These are phyloP conservation scores for Drosophila neotestacea DNA, from an alignment of 2,888 invertebrate genomes.

Conservation along the genomic window DNA sequence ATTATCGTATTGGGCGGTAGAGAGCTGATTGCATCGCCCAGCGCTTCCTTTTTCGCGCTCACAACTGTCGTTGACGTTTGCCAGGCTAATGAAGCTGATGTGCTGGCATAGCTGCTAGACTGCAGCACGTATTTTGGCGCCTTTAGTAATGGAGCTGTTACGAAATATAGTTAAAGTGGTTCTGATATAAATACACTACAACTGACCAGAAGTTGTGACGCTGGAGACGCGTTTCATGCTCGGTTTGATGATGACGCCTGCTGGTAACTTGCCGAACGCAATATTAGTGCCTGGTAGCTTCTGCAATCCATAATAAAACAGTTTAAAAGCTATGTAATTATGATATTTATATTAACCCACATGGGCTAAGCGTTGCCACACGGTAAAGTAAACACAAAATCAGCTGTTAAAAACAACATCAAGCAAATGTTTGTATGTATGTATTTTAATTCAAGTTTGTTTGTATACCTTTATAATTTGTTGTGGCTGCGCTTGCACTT, in stretches of 20 bases:
- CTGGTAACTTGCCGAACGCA: conserved; percentile 72
- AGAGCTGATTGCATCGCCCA: conserved; percentile 79
- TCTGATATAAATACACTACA: not conserved
- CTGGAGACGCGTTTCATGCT: conserved; percentile 77
- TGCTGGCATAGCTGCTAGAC: conserved; percentile 34
- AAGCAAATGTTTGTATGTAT: not conserved
- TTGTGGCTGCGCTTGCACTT: conserved; percentile 48
- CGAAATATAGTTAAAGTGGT: not conserved
- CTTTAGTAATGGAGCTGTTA: conserved; percentile 63
- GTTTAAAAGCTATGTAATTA: conserved; percentile 30
- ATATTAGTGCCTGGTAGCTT: conserved; percentile 62
- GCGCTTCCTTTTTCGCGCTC: conserved; percentile 51
- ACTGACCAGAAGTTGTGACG: conserved; percentile 44
- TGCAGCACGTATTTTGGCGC: conserved; percentile 76
- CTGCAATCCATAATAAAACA: conserved; percentile 55
- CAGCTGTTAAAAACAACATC: conserved; percentile 41
- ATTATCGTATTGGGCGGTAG: conserved; percentile 82
- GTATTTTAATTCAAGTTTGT: conserved; percentile 7
- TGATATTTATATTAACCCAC: conserved; percentile 8
- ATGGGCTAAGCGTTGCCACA: conserved; percentile 24
- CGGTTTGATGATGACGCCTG: conserved; percentile 60
- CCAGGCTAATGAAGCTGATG: conserved; percentile 44
- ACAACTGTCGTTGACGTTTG: conserved; percentile 8
- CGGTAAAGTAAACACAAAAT: not conserved
- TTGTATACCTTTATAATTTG: conserved; percentile 61